phyloP scores from a whole-genome alignment of 2,113 vertebrate species.

The Archilochus colubris region DNA sequence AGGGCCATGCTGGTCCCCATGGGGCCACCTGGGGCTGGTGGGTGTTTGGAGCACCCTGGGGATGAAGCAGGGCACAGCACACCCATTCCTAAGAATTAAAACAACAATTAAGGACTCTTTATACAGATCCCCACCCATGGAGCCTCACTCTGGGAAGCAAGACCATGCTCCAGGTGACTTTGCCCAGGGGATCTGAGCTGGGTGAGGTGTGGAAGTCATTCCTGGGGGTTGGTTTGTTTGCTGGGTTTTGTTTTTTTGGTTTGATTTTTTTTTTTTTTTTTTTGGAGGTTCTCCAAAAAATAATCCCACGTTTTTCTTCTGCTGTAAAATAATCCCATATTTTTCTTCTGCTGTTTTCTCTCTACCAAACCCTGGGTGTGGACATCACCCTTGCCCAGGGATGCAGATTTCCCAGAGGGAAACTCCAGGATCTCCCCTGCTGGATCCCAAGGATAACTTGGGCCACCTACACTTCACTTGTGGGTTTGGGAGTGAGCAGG shows the following conservation, averaged over 20 bases:
- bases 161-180: not conserved
- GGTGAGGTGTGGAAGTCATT: accelerated
- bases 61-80: not conserved
- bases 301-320: not conserved
- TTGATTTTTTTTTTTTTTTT: not conserved
- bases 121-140: not conserved
- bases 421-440: not conserved
- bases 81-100: not conserved
- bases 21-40: not conserved
- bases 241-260: not conserved
- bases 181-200: not conserved
- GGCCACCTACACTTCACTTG: not conserved
- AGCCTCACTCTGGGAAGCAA: not conserved
- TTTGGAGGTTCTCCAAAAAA: not conserved
- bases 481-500: not conserved
- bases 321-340: accelerated
- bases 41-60: not conserved
- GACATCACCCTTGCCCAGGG: accelerated
- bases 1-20: accelerated
- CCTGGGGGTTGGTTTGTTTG: not conserved
- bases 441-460: not conserved
- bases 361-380: accelerated
- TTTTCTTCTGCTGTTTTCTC: not conserved
- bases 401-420: not conserved
- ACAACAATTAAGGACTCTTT: not conserved